Base-by-base conservation (phyloP, 2,888 invertebrate genomes). In the Monoplex corrugatus region DNA sequence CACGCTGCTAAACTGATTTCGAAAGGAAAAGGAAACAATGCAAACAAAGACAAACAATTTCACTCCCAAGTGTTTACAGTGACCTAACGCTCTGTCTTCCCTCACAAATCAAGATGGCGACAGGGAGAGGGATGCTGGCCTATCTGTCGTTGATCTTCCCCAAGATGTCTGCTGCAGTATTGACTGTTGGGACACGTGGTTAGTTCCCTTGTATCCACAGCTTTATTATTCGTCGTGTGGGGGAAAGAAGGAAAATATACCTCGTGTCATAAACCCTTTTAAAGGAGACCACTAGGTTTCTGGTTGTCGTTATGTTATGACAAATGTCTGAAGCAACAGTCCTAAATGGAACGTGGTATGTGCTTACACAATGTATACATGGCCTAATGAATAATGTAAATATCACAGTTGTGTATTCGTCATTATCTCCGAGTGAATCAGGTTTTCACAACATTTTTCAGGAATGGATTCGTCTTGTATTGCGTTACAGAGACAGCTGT, bases 21-120 rank as follows among this genome's bases (percentile, higher is more conserved):
- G n/a, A n/a, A n/a, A n/a, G n/a, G 3, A 43, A 82, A 44, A 44
- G 82, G 38, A 82, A 44, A 82, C 82, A 82, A 82, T 82, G 68
- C 40, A 28, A 43, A 44, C 23, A n/a, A 82, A 82, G 82, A 32
- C 44, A 82, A 44, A 82, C 82, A 82, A 43, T 44, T 44, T 44
- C 43, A 44, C 82, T 82, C n/a, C 82, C 32, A 32, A 43, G 32
- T 82, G 82, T 82, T 82, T 82, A 82, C 82, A n/a, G 19, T 44
- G 43, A 82, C 44, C 23, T 44, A 40, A 19, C 28, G 82, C 82
- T 82, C 23, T 82, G 43, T 82, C 82, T 44, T 82, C 44, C 44
- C 82, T 32, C 13, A 44, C 82, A 28, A 82, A 82, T 44, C 82
- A n/a, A 44, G 43, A 44, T 82, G 82, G 82, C n/a, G 82, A 43